Base-by-base conservation (phyloP, 1,140 invertebrate species). In the Oryctes rhinoceros region DNA sequence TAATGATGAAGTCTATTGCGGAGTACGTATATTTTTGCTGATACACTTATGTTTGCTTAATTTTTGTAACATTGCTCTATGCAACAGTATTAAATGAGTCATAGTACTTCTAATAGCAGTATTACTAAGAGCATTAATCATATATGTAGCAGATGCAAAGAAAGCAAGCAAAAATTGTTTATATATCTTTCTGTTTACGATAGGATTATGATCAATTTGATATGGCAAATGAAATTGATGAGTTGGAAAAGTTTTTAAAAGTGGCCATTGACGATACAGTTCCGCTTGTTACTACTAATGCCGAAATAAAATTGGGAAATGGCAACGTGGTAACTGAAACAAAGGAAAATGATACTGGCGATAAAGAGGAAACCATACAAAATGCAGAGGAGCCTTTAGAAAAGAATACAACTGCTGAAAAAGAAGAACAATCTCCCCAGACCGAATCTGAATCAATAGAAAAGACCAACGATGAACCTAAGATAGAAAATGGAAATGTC, bases 181-280 rank as follows among this genome's bases (percentile, higher is more conserved):
- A 9, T 74, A 9, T 74, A n/a, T 74, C 30, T 76, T 76, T 47
- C 24, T 24, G 4, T 74, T 74, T 74, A 35, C 18, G 10, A 76
- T 48, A 97, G 96, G 96, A 98, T 88, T 98, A 97, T 89, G 95
- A 97, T 87, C 94, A 94, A 83, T 98, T 98, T 90, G 95, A 97
- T 88, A 89, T 96, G 86, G 94, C 96, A 53, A 96, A 97, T 90
- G 97, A 98, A 92, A 92, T 94, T 83, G 96, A 98, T 87, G 93
- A 93, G 84, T 89, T 98, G 85, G 95, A 97, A 88, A 92, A 94
- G 84, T 98, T 98, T 87, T 86, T 94, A 11, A 94, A 94, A 89
- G 85, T 94, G 71, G 91, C 92, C 83, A 79, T 81, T 4, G 81
- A 81, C 76, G 84, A 86, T 78, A 44, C 80, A 59, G 79, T 79